phyloP scores from a whole-genome alignment of 2,888 invertebrate species.

The Pilophorus perplexus region DNA sequence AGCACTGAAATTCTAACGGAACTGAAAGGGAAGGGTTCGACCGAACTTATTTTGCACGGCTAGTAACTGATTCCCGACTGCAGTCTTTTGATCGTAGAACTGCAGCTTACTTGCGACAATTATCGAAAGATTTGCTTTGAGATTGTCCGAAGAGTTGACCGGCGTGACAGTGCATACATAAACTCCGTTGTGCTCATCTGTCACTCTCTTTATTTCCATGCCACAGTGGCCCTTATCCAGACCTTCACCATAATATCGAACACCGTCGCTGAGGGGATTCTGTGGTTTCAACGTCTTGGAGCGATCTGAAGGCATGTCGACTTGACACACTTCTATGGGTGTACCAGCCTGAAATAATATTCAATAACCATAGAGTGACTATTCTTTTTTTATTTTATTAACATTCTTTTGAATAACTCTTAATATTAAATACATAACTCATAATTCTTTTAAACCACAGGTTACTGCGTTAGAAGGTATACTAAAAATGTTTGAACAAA shows the following conservation, averaged over 20 bases:
- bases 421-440: too few relatives aligned
- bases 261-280: conserved; percentile 31
- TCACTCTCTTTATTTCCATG: conserved; percentile 62
- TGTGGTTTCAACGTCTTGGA: background rate
- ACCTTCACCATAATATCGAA: conserved; percentile 56
- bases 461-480: too few relatives aligned
- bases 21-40: too few relatives aligned
- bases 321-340: conserved; percentile 15
- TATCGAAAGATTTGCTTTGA: conserved; percentile 61
- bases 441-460: too few relatives aligned
- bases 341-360: conserved; percentile 12
- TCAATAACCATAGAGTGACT: too few relatives aligned
- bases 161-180: conserved; percentile 65
- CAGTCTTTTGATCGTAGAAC: background rate
- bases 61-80: too few relatives aligned
- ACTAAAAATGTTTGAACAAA: too few relatives aligned
- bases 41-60: too few relatives aligned
- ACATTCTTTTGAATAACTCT: too few relatives aligned
- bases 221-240: conserved; percentile 69
- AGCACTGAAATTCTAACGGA: too few relatives aligned
- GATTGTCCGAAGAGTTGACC: conserved; percentile 50
- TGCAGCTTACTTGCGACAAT: conserved; percentile 70
- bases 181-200: conserved; percentile 67
- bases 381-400: too few relatives aligned
- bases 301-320: conserved; percentile 11